phyloP scores from a whole-genome alignment of 2,888 invertebrate genomes.

The Boloria euphrosyne region DNA sequence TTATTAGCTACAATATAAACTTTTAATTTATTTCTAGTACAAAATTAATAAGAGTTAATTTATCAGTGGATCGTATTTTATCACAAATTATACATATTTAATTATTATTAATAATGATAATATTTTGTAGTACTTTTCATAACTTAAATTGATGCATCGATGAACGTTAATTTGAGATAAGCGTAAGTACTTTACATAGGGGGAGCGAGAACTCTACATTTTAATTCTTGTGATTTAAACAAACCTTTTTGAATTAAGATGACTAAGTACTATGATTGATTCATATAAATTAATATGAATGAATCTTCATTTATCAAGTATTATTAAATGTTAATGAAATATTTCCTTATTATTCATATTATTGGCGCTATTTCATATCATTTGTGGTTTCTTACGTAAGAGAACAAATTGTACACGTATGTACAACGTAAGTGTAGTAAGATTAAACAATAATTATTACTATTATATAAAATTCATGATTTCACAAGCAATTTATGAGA shows the following conservation, averaged over 20 bases:
- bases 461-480: background rate
- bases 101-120: too few relatives aligned
- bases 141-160: too few relatives aligned
- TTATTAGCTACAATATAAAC: too few relatives aligned
- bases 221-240: background rate
- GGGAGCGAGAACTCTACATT: too few relatives aligned
- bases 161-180: too few relatives aligned
- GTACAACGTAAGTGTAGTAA: background rate
- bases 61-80: too few relatives aligned
- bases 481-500: too few relatives aligned
- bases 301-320: background rate
- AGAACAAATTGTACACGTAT: background rate
- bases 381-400: conserved; percentile 10
- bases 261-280: background rate
- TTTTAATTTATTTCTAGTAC: too few relatives aligned
- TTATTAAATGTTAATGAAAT: conserved; percentile 1
- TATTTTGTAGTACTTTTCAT: too few relatives aligned
- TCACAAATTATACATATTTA: too few relatives aligned
- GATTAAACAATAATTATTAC: background rate
- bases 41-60: too few relatives aligned
- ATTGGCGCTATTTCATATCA: background rate
- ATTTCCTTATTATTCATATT: conserved; percentile 19
- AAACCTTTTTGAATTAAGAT: background rate
- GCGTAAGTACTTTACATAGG: too few relatives aligned
- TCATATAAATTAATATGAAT: conserved; percentile 12